A percentile compares a stretch with the other conserved stretches of the same genome.
Evolutionary conservation across 1,140 invertebrate genomes (phyloP).

Genomic region (Tetranychus cinnabarinus): DNA sequence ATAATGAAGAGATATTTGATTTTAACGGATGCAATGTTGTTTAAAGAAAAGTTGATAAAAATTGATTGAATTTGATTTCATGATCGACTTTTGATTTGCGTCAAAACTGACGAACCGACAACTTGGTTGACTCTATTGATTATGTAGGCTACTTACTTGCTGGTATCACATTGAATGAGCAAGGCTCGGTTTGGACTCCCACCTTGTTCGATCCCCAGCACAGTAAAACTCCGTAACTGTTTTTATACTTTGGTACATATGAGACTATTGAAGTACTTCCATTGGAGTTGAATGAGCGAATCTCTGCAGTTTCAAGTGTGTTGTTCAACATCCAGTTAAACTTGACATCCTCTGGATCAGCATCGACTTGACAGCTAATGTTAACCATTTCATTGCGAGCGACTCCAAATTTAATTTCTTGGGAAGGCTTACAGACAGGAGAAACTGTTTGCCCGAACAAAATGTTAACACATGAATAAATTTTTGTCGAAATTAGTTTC

Average conservation of each 20-base stretch:
- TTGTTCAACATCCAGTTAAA: conserved; percentile 14
- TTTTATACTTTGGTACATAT: conserved; percentile 12
- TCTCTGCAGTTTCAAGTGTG: conserved; percentile 34
- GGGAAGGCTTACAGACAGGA: conserved; percentile 34
- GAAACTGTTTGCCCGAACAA: conserved; percentile 19
- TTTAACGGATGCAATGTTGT: too few relatives aligned
- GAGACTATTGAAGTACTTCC: conserved; percentile 11
- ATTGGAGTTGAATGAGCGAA: conserved; percentile 22
- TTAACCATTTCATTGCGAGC: conserved; percentile 60
- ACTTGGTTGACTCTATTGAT: too few relatives aligned
- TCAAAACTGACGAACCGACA: too few relatives aligned
- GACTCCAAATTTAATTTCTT: conserved; percentile 43
- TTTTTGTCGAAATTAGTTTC: too few relatives aligned
- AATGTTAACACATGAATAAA: too few relatives aligned
- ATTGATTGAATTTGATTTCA: too few relatives aligned
- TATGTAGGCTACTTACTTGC: conserved; percentile 10
- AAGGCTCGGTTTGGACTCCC: conserved; percentile 10
- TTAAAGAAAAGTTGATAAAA: too few relatives aligned
- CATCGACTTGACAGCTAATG: conserved; percentile 10
- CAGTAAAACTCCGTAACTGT: conserved; percentile 15
- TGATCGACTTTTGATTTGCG: too few relatives aligned
- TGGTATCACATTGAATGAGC: conserved; percentile 12
- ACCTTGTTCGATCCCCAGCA: conserved; percentile 13
- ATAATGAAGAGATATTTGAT: too few relatives aligned
- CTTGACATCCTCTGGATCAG: neutral